Evolutionary conservation across 2,888 invertebrate species (phyloP).

Genomic region (Syrphus vitripennis): DNA sequence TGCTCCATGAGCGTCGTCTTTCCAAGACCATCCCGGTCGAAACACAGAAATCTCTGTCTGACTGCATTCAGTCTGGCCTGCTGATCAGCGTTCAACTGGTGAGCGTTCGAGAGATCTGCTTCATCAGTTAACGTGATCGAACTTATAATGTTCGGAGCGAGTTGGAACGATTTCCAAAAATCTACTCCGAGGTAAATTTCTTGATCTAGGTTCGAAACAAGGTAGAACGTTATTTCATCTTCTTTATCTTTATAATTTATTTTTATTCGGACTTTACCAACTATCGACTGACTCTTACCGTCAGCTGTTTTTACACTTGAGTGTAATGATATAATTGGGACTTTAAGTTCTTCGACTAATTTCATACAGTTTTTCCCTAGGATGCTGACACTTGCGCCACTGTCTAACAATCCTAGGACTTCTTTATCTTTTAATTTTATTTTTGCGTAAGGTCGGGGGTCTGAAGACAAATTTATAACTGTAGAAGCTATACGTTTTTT

Average conservation of each 20-base stretch:
- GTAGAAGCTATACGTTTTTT: neutral
- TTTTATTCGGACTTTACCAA: neutral
- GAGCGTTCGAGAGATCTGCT: neutral
- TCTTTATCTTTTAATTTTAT: neutral
- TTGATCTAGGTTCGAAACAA: neutral
- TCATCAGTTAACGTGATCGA: neutral
- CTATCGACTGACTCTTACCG: neutral
- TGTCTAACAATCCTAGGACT: neutral
- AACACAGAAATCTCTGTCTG: neutral
- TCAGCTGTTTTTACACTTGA: neutral
- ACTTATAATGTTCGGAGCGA: neutral
- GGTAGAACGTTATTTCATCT: neutral
- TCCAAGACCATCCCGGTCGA: neutral
- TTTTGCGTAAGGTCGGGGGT: neutral
- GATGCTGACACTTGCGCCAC: too few species aligned
- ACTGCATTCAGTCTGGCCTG: neutral
- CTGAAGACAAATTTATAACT: neutral
- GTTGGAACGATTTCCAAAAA: constrained; percentile 5
- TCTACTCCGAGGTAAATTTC: neutral
- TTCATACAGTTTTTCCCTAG: neutral
- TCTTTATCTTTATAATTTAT: neutral
- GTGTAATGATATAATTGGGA: neutral
- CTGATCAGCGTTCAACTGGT: neutral
- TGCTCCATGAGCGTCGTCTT: neutral
- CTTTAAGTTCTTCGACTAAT: neutral